phyloP scores from a whole-genome alignment of 1,140 invertebrate species.

The Halictus rubicundus region DNA sequence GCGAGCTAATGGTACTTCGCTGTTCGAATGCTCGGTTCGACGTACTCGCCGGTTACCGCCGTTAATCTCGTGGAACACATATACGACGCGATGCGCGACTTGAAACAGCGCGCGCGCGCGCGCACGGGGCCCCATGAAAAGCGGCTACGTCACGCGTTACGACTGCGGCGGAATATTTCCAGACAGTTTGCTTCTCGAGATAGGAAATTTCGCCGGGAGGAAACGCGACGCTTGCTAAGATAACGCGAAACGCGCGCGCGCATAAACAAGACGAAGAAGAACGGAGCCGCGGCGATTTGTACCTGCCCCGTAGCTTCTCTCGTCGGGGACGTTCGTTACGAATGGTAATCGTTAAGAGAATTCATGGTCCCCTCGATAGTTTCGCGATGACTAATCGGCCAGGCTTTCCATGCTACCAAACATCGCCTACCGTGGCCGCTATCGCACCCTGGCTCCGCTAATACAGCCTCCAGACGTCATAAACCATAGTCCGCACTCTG shows the following conservation, averaged over 20 bases:
- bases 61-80: slow-evolving; percentile 6
- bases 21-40: slow-evolving; percentile 9
- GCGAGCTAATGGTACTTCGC: not conserved
- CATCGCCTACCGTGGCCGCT: not conserved
- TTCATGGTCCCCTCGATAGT: slow-evolving; percentile 35
- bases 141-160: not conserved
- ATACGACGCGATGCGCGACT: not conserved
- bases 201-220: not conserved
- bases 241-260: slow-evolving; percentile 22
- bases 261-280: slow-evolving; percentile 18
- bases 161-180: not conserved
- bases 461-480: too few relatives aligned
- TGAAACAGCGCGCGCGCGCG: not conserved
- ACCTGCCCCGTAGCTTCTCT: slow-evolving; percentile 32
- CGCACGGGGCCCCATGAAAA: not conserved
- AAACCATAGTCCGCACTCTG: too few relatives aligned
- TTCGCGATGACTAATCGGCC: slow-evolving; percentile 34
- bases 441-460: too few relatives aligned
- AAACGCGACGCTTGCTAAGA: slow-evolving; percentile 11
- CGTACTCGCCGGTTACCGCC: not conserved
- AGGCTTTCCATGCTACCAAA: slow-evolving; percentile 20
- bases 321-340: slow-evolving; percentile 46
- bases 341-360: slow-evolving; percentile 50
- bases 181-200: not conserved
- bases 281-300: slow-evolving; percentile 40